phyloP scores from a whole-genome alignment of 2,113 vertebrate species.

The Perca schrenkii region DNA sequence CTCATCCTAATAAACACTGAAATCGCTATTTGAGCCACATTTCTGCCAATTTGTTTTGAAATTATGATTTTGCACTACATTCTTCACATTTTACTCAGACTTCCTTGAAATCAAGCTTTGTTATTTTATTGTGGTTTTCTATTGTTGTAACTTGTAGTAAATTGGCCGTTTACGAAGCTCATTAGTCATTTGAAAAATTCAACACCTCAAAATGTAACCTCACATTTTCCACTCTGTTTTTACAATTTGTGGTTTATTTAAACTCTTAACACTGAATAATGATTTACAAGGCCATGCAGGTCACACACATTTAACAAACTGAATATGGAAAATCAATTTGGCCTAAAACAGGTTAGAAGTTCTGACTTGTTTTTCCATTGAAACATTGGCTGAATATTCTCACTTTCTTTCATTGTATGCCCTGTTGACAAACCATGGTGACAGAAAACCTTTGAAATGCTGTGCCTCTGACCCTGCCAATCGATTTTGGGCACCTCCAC shows the following conservation, averaged over 20 bases:
- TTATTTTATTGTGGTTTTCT: conserved; percentile 32
- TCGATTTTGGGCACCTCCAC: conserved; percentile 39
- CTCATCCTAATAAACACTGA: conserved; percentile 14
- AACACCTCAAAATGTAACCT: conserved; percentile 28
- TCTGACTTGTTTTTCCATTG: conserved; percentile 27
- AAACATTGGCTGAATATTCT: conserved; percentile 35
- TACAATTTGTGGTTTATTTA: conserved; percentile 18
- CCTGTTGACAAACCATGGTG: conserved; percentile 60
- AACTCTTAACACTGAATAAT: conserved; percentile 11
- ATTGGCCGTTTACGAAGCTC: background rate
- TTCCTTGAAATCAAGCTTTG: conserved; percentile 11
- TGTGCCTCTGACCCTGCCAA: conserved; percentile 37
- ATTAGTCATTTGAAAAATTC: conserved; percentile 32
- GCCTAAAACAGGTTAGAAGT: conserved; percentile 7
- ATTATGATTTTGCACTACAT: conserved; percentile 11
- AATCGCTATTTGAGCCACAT: conserved; percentile 15
- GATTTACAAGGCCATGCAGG: background rate
- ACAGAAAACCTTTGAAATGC: conserved; percentile 49
- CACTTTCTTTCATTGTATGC: conserved; percentile 53
- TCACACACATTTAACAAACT: conserved; percentile 14
- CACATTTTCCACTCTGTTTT: conserved; percentile 21
- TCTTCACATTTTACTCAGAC: conserved; percentile 13
- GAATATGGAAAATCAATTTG: conserved; percentile 51
- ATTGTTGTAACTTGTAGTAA: conserved; percentile 14
- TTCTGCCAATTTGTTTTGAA: conserved; percentile 12